Evolutionary conservation across 1,140 invertebrate genomes (phyloP).

Genomic region (Anagrus nilaparvatae): DNA sequence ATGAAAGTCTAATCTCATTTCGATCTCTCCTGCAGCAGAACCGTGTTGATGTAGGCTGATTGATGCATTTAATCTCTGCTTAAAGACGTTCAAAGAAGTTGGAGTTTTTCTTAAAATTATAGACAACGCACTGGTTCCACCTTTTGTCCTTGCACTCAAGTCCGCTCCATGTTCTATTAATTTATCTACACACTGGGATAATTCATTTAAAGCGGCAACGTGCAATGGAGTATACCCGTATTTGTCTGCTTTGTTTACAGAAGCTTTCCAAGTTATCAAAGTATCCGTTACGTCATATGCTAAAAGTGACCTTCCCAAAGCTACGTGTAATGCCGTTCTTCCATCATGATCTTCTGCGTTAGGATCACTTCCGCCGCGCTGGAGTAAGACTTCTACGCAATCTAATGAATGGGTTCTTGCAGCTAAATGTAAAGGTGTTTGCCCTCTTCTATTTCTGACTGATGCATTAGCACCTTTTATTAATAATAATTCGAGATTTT

Average conservation of each 20-base stretch:
- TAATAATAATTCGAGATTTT: conserved; percentile 61
- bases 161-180: conserved; percentile 75
- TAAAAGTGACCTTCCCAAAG: conserved; percentile 62
- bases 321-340: conserved; percentile 65
- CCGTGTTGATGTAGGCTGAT: conserved; percentile 69
- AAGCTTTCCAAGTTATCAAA: conserved; percentile 64
- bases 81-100: conserved; percentile 65
- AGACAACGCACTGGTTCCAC: conserved; percentile 69
- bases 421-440: conserved; percentile 68
- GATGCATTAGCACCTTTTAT: conserved; percentile 60
- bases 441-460: conserved; percentile 60
- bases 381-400: conserved; percentile 62
- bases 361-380: conserved; percentile 60
- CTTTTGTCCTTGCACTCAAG: conserved; percentile 71
- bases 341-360: conserved; percentile 68
- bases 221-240: conserved; percentile 85
- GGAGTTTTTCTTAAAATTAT: conserved; percentile 75
- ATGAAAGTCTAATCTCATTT: conserved; percentile 70
- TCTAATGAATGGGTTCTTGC: conserved; percentile 65
- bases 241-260: conserved; percentile 76
- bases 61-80: conserved; percentile 64
- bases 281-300: conserved; percentile 67
- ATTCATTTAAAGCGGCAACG: conserved; percentile 72
- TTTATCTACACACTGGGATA: conserved; percentile 73
- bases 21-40: conserved; percentile 65